These are phyloP conservation scores for Carassius gibelio DNA, from an alignment of 2,113 vertebrate species.

Conservation along the genomic window DNA sequence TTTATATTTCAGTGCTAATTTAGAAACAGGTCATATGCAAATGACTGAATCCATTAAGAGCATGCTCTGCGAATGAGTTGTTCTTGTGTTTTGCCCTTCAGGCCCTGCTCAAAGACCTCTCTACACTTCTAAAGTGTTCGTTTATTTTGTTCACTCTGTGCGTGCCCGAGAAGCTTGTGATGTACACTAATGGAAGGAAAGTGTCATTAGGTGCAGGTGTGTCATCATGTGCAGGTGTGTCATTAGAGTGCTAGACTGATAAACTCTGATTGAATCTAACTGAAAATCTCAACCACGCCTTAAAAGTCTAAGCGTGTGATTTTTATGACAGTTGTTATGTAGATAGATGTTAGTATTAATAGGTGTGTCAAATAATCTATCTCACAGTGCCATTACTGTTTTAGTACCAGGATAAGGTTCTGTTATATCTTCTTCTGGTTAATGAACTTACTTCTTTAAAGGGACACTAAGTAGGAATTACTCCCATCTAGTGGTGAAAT, in stretches of 20 bases:
- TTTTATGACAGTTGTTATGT: background rate
- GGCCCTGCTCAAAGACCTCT: conserved; percentile 76
- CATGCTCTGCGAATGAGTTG: background rate
- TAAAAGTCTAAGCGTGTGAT: background rate
- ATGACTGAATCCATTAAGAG: conserved; percentile 8
- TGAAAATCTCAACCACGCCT: background rate
- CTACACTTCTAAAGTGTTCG: conserved; percentile 82
- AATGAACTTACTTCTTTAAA: background rate
- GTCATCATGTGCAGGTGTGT: conserved; percentile 82
- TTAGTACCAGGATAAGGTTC: background rate
- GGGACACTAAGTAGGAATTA: too few species aligned
- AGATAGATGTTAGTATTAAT: background rate
- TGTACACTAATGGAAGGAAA: conserved; percentile 88
- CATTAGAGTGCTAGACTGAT: background rate
- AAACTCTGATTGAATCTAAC: background rate
- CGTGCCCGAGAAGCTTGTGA: conserved; percentile 87
- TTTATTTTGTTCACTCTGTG: conserved; percentile 90
- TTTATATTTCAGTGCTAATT: background rate
- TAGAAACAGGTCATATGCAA: conserved; percentile 23
- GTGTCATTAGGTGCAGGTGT: too few species aligned
- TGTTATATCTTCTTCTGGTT: background rate
- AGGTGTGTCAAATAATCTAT: background rate
- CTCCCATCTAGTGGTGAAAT: too few species aligned
- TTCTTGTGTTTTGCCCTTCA: conserved; percentile 61
- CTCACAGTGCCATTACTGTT: background rate